Evolutionary conservation across 2,797 vertebrate genomes (phyloP).

Genomic region (Tangara arthus): DNA sequence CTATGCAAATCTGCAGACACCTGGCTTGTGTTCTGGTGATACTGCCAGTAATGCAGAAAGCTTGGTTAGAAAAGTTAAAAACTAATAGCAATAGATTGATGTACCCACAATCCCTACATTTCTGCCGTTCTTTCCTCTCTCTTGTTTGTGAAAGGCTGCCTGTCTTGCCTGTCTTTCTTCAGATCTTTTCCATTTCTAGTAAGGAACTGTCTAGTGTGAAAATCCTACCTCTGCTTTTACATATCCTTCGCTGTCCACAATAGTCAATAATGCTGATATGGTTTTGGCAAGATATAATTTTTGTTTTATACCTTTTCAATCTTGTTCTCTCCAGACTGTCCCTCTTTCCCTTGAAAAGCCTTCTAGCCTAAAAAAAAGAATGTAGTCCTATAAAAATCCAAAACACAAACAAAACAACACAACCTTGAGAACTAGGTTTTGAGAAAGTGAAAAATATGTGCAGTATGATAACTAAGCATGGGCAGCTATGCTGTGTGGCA

Average conservation of each 20-base stretch:
- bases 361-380: background rate
- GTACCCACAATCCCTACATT: background rate
- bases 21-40: background rate
- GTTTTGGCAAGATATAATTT: background rate
- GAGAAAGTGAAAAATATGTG: slow-evolving; percentile 4
- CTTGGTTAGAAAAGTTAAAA: background rate
- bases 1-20: background rate
- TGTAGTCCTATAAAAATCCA: background rate
- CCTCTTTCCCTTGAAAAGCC: background rate
- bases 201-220: background rate
- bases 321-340: background rate
- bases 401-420: background rate
- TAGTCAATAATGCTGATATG: background rate
- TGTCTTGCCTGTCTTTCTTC: background rate
- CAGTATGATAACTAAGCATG: slow-evolving; percentile 13
- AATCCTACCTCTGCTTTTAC: background rate
- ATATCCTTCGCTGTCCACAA: background rate
- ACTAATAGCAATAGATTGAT: background rate
- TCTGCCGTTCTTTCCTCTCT: background rate
- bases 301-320: background rate
- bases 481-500: background rate
- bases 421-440: background rate
- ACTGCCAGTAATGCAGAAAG: background rate
- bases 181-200: background rate
- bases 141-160: background rate